A percentile compares a stretch with the other conserved stretches of the same genome.
Evolutionary conservation across 1,140 invertebrate genomes (phyloP).

Genomic region (Heliconius congener): DNA sequence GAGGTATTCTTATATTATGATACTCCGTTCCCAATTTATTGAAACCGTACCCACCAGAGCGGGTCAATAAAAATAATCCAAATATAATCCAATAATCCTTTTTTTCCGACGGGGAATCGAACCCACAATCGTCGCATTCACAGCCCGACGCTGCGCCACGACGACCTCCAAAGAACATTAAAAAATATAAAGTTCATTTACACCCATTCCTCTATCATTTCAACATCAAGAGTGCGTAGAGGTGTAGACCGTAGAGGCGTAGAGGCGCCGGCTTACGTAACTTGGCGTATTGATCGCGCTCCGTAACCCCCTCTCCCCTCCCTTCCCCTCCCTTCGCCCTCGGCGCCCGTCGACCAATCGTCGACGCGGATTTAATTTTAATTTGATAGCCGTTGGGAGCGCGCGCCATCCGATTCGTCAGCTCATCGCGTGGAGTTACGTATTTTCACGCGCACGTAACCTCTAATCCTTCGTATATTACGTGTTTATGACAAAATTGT

Average conservation of each 20-base stretch:
- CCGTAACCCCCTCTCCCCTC: constrained; percentile 33
- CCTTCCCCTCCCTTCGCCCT: constrained; percentile 25
- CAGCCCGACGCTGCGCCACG: too few species aligned
- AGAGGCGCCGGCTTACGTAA: constrained; percentile 59
- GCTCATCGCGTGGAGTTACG: constrained; percentile 39
- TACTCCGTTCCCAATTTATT: too few species aligned
- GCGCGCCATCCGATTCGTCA: constrained; percentile 62
- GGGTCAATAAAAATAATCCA: too few species aligned
- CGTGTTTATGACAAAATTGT: not conserved
- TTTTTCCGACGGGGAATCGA: too few species aligned
- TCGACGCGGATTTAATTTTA: constrained; percentile 65
- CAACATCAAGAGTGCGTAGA: constrained; percentile 13
- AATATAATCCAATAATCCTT: too few species aligned
- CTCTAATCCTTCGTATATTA: constrained; percentile 27
- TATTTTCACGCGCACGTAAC: constrained; percentile 32
- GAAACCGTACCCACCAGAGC: too few species aligned
- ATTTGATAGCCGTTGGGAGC: constrained; percentile 61
- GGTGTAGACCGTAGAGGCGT: constrained; percentile 7
- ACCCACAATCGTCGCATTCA: too few species aligned
- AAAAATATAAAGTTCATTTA: constrained; percentile 30
- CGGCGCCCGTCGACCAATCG: constrained; percentile 56
- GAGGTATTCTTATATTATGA: too few species aligned
- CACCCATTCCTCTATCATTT: constrained; percentile 22
- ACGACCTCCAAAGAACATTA: not conserved
- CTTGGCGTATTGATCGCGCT: constrained; percentile 64